Evolutionary conservation across 2,888 invertebrate genomes (phyloP), one percentile per base, ranked within the genome.

Genomic region (Ceraclea dissimilis): DNA sequence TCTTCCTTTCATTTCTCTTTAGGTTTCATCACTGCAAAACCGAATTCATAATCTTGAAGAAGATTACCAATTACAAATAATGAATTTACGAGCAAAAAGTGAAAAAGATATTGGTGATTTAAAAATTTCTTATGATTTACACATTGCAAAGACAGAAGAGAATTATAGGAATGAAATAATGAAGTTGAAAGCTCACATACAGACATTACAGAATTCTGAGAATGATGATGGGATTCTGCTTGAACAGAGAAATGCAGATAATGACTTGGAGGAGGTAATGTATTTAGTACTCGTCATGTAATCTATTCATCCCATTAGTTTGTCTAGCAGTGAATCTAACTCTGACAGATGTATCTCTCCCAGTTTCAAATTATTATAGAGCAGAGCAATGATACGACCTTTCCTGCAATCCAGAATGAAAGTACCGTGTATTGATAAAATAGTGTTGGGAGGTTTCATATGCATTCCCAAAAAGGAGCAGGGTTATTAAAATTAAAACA

Each of bases 131-230:
- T 76, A 80, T 53, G 68, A 74, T 56, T 71, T 74, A 31, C 69
- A 71, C 1, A 62, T 79, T 5, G 69, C 69, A 0, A 64, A 67
- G 1, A 58, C 83, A 5, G 81, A 83, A 55, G 75, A 75, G 59
- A 66, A 71, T 39, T 68, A 79, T 69, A 70, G 74, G 8, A 70
- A 74, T 2, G 73, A 72, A 61, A 78, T 85, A 52, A 71, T 70
- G 0, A 72, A 73, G 22, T 67, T 84, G 13, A 83, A 82, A 63
- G 73, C 75, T 1, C 76, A 79, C 66, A 71, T 79, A 21, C 77
- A 78, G 56, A 75, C 73, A 0, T 64, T 72, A 1, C 74, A 75
- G 59, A 74, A 72, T 66, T 70, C 74, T 0, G 73, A 78, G 59
- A 65, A 79, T 11, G 81, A 81, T 67, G 80, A 79, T 63, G 81